These are phyloP conservation scores for Podotricha telesiphe DNA, from an alignment of 2,888 invertebrate genomes.

Conservation along the genomic window DNA sequence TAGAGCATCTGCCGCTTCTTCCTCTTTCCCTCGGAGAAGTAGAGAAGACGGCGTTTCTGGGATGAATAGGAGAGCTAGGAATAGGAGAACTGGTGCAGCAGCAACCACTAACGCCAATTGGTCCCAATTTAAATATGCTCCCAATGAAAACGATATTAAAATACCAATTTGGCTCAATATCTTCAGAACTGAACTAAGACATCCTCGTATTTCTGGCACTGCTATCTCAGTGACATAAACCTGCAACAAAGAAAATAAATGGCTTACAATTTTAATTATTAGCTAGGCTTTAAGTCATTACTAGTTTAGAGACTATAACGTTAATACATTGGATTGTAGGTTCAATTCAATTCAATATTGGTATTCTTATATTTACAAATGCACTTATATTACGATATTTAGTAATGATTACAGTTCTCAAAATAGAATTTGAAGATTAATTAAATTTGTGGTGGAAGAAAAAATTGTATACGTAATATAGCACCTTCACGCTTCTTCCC, in stretches of 20 bases:
- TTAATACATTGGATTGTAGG: not conserved
- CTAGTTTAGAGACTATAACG: not conserved
- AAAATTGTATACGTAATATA: too few species aligned
- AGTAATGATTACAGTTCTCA: too few species aligned
- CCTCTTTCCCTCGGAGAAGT: slow-evolving; percentile 88
- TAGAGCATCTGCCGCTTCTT: slow-evolving; percentile 89
- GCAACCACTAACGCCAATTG: slow-evolving; percentile 91
- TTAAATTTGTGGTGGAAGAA: too few species aligned
- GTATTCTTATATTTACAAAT: too few species aligned
- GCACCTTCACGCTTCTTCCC: too few species aligned
- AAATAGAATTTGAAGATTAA: too few species aligned
- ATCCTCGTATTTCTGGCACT: slow-evolving; percentile 92
- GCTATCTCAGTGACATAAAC: slow-evolving; percentile 96
- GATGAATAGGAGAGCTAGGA: slow-evolving; percentile 89
- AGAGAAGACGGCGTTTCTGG: slow-evolving; percentile 95
- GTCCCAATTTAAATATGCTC: slow-evolving; percentile 92
- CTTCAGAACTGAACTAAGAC: slow-evolving; percentile 93
- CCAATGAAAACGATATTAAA: slow-evolving; percentile 90
- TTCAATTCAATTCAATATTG: too few species aligned
- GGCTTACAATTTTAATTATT: not conserved
- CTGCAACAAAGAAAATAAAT: slow-evolving; percentile 58
- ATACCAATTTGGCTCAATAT: slow-evolving; percentile 93
- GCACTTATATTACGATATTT: too few species aligned
- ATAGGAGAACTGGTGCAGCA: slow-evolving; percentile 89
- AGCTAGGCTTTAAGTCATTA: too few species aligned